Base-by-base conservation (phyloP, 2,797 vertebrate genomes). In the Syndactyla subalaris region DNA sequence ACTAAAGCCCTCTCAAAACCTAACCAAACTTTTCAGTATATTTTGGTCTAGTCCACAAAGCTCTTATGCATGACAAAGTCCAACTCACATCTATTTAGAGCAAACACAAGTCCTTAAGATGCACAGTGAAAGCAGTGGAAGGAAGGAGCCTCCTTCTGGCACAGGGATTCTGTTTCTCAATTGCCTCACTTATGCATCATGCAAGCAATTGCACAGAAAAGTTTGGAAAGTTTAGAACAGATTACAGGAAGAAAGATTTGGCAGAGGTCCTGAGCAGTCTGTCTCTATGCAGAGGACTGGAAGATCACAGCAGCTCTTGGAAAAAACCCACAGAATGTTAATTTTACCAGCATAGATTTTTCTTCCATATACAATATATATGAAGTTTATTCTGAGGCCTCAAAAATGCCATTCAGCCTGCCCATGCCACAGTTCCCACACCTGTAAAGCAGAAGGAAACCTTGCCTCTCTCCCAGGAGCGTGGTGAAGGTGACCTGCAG, bases 231-330 rank as follows among this genome's bases (percentile, higher is more conserved):
- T 85, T 89, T 45, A 58, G 39, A 46, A 71, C 12, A 80, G 36
- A 88, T 71, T 67, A 80, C 29, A 57, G 52, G 63, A 83, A 89
- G 30, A 36, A 61, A 59, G 26, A 89, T 88, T 92, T 92, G 82
- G 76, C 68, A 85, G 61, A 93, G 38, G 52, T 63, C 17, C 59
- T 27, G 51, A 93, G 68, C 38, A 90, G 36, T 43, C 23, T 61
- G 45, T 54, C 21, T 68, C 34, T 77, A 3, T 49, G 41, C 45
- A 65, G 3, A 63, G 61, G 26, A 74, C 52, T 74, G 49, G 54
- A 61, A 92, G 54, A 72, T 38, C 67, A 61, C 61, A 83, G 51
- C 65, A 84, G 34, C 38, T 65, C 10, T 68, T 8, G 0, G 48
- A 39, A 51, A 54, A 41, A 46, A 59, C 74, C 2, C 1, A 0